Conservation (phyloP, 1,140 invertebrate genomes). For the Drosophila parvula region DNA sequence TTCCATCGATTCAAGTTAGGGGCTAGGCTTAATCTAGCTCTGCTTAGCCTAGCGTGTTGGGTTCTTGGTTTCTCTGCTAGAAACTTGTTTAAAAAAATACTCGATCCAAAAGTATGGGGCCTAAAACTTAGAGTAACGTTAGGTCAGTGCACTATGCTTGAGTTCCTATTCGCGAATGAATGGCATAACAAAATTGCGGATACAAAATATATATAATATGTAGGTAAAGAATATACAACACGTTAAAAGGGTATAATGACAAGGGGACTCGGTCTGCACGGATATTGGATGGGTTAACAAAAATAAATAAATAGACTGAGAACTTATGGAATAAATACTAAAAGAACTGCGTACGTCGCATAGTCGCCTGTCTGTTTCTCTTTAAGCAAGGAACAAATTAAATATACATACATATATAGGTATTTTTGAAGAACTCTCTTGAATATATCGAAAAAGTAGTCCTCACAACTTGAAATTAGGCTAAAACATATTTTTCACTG, state of each 20-base stretch:
- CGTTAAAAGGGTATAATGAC: conserved; percentile 35
- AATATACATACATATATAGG: conserved; percentile 60
- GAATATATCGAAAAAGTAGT: conserved; percentile 2
- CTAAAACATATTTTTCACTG: conserved; percentile 42
- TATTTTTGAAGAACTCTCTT: conserved; percentile 32
- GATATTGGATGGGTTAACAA: conserved; percentile 27
- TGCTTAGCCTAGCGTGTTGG: conserved; percentile 19
- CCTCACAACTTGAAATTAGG: conserved; percentile 30
- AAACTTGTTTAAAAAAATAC: conserved; percentile 66
- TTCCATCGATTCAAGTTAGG: conserved; percentile 60
- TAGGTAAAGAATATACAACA: conserved; percentile 74
- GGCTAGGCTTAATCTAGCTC: conserved; percentile 52
- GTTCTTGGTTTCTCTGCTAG: conserved; percentile 11
- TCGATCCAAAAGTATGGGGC: conserved; percentile 40
- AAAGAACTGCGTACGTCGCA: conserved; percentile 58
- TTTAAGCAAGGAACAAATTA: conserved; percentile 73
- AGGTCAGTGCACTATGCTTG: conserved; percentile 73
- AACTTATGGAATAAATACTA: conserved; percentile 59
- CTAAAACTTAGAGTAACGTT: conserved; percentile 61
- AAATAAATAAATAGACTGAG: conserved; percentile 58
- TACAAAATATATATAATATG: conserved; percentile 52
- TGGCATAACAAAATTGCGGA: conserved; percentile 78
- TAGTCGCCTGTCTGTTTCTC: conserved; percentile 47
- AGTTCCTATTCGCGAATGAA: conserved; percentile 54
- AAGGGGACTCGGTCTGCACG: conserved; percentile 11